A percentile compares a stretch with the other conserved stretches of the same genome.
phyloP scores from a whole-genome alignment of 2,797 vertebrate genomes.

The Decapterus maruadsi region DNA sequence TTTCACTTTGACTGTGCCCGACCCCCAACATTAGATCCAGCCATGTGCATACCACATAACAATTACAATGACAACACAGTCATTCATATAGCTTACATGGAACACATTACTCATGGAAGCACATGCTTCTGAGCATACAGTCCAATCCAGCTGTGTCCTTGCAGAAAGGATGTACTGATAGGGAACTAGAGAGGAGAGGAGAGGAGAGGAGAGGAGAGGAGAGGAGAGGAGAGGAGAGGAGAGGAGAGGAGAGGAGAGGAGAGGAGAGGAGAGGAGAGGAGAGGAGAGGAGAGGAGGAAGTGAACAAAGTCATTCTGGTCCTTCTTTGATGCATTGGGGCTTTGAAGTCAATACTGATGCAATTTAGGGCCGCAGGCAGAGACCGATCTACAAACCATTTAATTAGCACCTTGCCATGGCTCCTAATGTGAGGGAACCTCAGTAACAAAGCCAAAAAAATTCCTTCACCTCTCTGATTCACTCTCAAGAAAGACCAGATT shows the following conservation, averaged over 20 bases:
- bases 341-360: conserved; percentile 79
- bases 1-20: conserved; percentile 13
- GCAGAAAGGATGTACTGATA: not conserved
- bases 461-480: conserved; percentile 31
- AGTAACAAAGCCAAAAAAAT: conserved; percentile 53
- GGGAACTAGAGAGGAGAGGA: not conserved
- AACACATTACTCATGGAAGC: conserved; percentile 11
- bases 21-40: not conserved
- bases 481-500: conserved; percentile 25
- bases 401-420: conserved; percentile 66
- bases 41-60: not conserved
- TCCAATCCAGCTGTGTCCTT: conserved; percentile 17
- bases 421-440: conserved; percentile 45
- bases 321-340: conserved; percentile 66
- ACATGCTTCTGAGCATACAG: not conserved
- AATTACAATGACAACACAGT: conserved; percentile 6
- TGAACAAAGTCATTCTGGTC: conserved; percentile 45
- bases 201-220: too few species aligned
- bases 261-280: not conserved
- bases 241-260: conserved; percentile 17
- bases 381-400: conserved; percentile 66
- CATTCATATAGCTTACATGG: not conserved
- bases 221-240: not conserved
- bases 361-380: conserved; percentile 65
- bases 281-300: conserved; percentile 22